Base-by-base conservation (phyloP, 2,797 vertebrate species). In the Odontamblyopus rebecca region DNA sequence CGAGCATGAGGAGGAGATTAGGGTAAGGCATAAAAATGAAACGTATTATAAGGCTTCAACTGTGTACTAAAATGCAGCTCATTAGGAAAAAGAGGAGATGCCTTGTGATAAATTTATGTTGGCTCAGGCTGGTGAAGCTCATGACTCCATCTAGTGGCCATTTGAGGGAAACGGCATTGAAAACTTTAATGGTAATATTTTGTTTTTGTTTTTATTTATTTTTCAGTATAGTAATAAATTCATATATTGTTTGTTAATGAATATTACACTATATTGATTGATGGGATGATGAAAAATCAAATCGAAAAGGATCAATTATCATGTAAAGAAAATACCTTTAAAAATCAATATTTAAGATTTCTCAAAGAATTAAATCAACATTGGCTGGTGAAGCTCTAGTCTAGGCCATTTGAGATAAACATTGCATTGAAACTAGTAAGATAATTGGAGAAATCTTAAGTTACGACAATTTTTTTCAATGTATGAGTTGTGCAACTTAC, bases 121-220 rank as follows among this genome's bases (percentile, higher is more conserved):
- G 19, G 19, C 30, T 1, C 6, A 38, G 32, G 60, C 35, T 13
- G 23, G 11, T 23, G n/a, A 15, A 50, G 41, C 63, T 50, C 41
- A 27, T 29, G 41, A 65, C 23, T 48, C 63, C 63, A 65, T 65
- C 41, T 66, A 50, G 63, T 64, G 62, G 19, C 5, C 18, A 35
- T 18, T n/a, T 63, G 18, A 19, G 51, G 5, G 48, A 18, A 51
- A 53, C 51, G 19, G 5, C 51, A 53, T 2, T 53, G 6, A 53
- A 19, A 18, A 18, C 48, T 15, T 51, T n/a, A n/a, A 35, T 35
- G 6, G 32, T 35, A 6, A 35, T 35, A 6, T 35, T 6, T 35
- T 35, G 32, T 35, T 6, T 35, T 32, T 32, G 5, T 32, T 32
- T 32, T 4, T 3, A 4, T 32, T 32, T 32, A 32, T 32, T 32